Conservation (phyloP, 2,113 vertebrate genomes). For the Gymnogyps californianus region DNA sequence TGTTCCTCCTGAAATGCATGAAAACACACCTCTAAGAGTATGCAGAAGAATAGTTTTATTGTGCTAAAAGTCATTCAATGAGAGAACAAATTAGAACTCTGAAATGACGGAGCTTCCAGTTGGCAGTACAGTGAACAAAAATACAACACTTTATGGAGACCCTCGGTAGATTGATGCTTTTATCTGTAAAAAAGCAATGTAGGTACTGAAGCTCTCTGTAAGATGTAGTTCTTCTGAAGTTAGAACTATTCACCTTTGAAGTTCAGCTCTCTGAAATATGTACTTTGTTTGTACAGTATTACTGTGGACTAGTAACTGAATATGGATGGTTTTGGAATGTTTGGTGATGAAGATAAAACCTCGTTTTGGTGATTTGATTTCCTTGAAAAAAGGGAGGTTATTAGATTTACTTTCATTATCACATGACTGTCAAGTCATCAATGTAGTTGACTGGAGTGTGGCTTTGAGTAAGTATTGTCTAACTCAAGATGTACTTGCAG, state of each 20-base stretch:
- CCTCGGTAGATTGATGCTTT: background rate
- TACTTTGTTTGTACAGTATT: background rate
- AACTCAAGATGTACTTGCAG: background rate
- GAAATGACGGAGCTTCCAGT: background rate
- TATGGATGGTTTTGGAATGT: background rate
- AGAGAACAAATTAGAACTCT: background rate
- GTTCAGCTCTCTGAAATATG: background rate
- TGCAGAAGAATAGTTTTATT: background rate
- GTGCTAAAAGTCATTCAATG: background rate
- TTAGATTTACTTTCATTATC: background rate
- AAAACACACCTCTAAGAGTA: background rate
- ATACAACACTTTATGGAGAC: background rate
- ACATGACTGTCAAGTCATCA: background rate
- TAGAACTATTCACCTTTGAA: background rate
- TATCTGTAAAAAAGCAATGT: background rate
- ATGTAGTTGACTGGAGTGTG: background rate
- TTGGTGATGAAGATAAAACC: background rate
- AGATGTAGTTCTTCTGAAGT: background rate
- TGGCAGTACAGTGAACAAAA: background rate
- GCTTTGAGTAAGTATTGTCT: background rate
- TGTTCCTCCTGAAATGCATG: background rate
- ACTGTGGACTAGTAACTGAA: background rate
- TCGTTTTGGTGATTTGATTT: background rate
- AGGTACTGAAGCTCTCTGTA: background rate
- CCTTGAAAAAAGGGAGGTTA: background rate